Evolutionary conservation across 2,113 vertebrate species (phyloP).

Genomic region (Carassius gibelio): DNA sequence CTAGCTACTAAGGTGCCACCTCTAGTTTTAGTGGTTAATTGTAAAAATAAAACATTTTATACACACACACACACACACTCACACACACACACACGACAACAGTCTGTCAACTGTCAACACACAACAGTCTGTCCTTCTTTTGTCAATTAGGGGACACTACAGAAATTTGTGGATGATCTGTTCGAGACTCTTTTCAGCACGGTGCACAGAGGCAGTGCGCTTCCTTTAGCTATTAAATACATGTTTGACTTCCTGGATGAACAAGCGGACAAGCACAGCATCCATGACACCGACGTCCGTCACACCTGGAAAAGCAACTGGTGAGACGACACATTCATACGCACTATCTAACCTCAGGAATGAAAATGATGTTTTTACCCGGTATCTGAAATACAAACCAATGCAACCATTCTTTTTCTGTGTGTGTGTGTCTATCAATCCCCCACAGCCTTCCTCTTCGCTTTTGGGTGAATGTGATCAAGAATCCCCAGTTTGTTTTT

Average conservation of each 20-base stretch:
- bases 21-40: neutral
- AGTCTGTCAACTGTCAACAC: too few species aligned
- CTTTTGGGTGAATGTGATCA: too few species aligned
- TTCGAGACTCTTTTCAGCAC: slow-evolving; percentile 99
- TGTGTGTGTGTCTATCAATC: neutral
- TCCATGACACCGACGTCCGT: slow-evolving; percentile 85
- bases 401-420: neutral
- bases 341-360: neutral
- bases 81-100: too few species aligned
- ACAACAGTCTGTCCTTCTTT: too few species aligned
- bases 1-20: slow-evolving; percentile 91
- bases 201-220: slow-evolving; percentile 91
- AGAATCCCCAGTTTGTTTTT: too few species aligned
- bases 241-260: slow-evolving; percentile 99
- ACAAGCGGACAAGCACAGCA: slow-evolving; percentile 93
- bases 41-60: too few species aligned
- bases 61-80: too few species aligned
- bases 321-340: slow-evolving; percentile 70
- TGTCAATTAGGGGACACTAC: slow-evolving; percentile 87
- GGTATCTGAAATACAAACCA: neutral
- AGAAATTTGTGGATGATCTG: slow-evolving; percentile 96
- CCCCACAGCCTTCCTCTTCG: too few species aligned
- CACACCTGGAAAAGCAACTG: slow-evolving; percentile 85
- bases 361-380: neutral
- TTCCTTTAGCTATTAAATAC: slow-evolving; percentile 97